Conservation (phyloP, 2,888 invertebrate genomes). For the Drosophila atripex region DNA sequence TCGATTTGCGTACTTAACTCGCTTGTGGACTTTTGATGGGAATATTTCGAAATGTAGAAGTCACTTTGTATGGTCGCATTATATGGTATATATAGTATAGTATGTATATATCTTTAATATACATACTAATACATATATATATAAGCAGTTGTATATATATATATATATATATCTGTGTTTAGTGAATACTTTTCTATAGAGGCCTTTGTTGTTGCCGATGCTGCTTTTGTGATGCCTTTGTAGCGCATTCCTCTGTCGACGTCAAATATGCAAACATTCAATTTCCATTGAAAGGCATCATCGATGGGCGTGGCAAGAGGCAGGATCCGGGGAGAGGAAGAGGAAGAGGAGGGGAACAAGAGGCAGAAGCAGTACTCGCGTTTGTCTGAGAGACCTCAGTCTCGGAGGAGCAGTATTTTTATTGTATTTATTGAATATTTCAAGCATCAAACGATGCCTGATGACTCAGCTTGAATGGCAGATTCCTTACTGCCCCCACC, state of each 20-base stretch:
- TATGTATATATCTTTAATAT: background rate
- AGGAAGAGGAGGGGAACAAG: background rate
- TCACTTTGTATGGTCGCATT: slow-evolving; percentile 25
- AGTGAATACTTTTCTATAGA: background rate
- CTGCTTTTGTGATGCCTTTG: slow-evolving; percentile 41
- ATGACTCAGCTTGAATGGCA: slow-evolving; percentile 65
- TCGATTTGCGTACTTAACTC: slow-evolving; percentile 5
- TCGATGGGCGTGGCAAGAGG: background rate
- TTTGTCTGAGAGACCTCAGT: background rate
- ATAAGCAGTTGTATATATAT: background rate
- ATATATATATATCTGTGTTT: background rate
- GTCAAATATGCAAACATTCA: slow-evolving; percentile 78
- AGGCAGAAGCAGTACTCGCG: background rate
- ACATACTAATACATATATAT: slow-evolving; percentile 6
- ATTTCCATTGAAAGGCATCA: slow-evolving; percentile 51
- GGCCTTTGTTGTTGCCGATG: slow-evolving; percentile 16
- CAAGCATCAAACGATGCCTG: slow-evolving; percentile 63
- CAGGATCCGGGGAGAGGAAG: background rate
- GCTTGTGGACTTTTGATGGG: slow-evolving; percentile 31
- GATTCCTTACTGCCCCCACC: background rate
- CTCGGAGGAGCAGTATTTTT: slow-evolving; percentile 60
- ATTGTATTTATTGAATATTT: slow-evolving; percentile 80
- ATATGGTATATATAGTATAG: background rate
- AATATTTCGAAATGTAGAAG: slow-evolving; percentile 31
- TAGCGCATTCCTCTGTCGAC: slow-evolving; percentile 69